A percentile compares a stretch with the other conserved stretches of the same genome.
phyloP scores from a whole-genome alignment of 2,888 invertebrate species.

The Ethmia dodecea region DNA sequence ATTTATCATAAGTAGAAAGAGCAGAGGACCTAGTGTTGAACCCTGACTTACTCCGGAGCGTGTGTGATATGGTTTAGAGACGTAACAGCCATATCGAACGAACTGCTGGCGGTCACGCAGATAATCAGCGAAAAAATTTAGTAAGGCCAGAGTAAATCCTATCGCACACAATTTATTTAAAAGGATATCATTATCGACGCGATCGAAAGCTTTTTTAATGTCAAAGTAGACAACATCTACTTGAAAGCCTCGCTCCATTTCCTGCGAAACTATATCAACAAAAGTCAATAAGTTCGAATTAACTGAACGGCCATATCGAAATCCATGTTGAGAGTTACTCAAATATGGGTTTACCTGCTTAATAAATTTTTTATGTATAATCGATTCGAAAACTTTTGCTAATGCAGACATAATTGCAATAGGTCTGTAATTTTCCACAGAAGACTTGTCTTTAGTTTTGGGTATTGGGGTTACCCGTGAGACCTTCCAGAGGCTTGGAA shows the following conservation, averaged over 20 bases:
- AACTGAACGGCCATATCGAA: constrained; percentile 6
- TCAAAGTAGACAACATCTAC: constrained; percentile 8
- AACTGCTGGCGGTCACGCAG: constrained; percentile 1
- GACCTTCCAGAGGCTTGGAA: constrained; percentile 6
- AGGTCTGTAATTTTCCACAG: constrained; percentile 6
- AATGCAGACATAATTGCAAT: constrained; percentile 8
- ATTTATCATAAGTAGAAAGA: constrained; percentile 3
- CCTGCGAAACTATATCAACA: background rate
- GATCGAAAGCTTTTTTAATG: constrained; percentile 5
- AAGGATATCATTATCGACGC: constrained; percentile 3
- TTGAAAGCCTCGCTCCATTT: constrained; percentile 2
- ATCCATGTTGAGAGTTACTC: constrained; percentile 9
- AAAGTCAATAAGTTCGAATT: constrained; percentile 6
- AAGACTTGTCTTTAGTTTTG: constrained; percentile 1
- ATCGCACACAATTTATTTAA: background rate
- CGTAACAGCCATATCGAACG: constrained; percentile 1
- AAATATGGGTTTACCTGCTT: constrained; percentile 4
- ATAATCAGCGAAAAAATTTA: constrained; percentile 1
- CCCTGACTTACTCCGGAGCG: constrained; percentile 2
- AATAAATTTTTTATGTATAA: constrained; percentile 4
- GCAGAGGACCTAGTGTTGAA: constrained; percentile 1
- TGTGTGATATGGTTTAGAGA: constrained; percentile 1
- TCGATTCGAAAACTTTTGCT: constrained; percentile 6
- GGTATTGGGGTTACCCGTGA: constrained; percentile 8
- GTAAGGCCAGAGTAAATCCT: background rate